Evolutionary conservation across 1,140 invertebrate genomes (phyloP), one percentile per base, ranked within the genome.

Genomic region (Tyrophagus putrescentiae): DNA sequence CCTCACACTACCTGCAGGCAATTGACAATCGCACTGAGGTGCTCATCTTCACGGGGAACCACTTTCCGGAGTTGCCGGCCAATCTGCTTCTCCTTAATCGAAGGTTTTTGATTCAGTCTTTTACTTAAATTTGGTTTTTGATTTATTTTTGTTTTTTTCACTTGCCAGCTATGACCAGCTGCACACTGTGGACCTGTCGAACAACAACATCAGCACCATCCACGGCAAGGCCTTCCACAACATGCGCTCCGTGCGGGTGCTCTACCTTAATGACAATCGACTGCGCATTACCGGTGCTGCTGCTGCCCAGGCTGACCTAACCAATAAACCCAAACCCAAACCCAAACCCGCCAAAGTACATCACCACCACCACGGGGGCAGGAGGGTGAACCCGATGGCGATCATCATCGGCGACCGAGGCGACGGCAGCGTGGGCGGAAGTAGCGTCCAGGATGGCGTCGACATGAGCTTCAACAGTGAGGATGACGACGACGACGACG

Each of bases 151-250:
- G 11, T 50, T 50, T 6, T 1, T 27, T 31, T 1, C 6, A 42
- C 18, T 54, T n/a, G n/a, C n/a, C n/a, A 54, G 27, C 3, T 33
- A 32, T 54, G 27, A 54, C 27, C n/a, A 54, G 39, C 25, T 54
- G 11, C 39, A 27, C n/a, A 29, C 39, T 31, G 4, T 54, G 1
- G 52, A 54, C 27, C 25, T 54, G 27, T 54, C 52, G 27, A 13
- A 34, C n/a, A 54, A 54, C 39, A 1, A n/a, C 32, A 54, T 54
- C 25, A 25, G 39, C 21, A 13, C 13, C 1, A 31, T 54, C 13
- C 13, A 54, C 39, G 2, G 27, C n/a, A 1, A 54, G 11, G 3
- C 27, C 32, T 54, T 54, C 25, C 3, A 54, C 27, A 13, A 31
- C 3, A 32, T 54, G 52, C 3, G 1, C 2, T 27, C 3, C 9